Evolutionary conservation across 2,797 vertebrate genomes (phyloP), one percentile per base, ranked within the genome.

Genomic region (Hippopotamyrus pictus): DNA sequence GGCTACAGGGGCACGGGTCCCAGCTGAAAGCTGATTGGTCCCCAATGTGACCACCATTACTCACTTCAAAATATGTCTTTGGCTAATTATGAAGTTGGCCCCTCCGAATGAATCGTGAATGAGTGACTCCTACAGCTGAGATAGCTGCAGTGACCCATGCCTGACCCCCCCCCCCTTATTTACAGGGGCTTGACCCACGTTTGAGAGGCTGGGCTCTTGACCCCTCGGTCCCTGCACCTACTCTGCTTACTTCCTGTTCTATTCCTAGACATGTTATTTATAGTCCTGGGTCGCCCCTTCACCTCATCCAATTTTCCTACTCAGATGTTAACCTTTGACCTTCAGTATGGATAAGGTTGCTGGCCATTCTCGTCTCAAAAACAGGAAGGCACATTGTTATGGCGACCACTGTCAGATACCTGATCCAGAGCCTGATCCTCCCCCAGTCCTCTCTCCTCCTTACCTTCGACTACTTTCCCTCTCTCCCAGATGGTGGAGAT

Each of bases 401-500:
- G 73, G 65, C 65, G 37, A 73, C 29, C 29, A 73, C 65, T 12
- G 5, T 79, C 37, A 79, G 46, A 84, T 50, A 41, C 41, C 44
- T 25, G 46, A 59, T 17, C 82, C 22, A 84, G 41, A 19, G 54
- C 19, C 54, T 7, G 19, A 57, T 6, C 19, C 69, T 7, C 14
- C 69, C 14, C 14, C 69, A 76, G 33, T 76, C 29, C 51, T 33
- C 5, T 76, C 44, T 7, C 53, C 62, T 88, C 51, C 89, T 86
- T 44, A 33, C 62, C 62, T 69, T 69, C 11, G 3, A 29, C 11
- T 9, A 7, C 92, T 54, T 48, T 29, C 62, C 62, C 91, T 90
- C 88, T 93, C 59, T 88, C 57, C 92, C 92, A 97, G 99, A 99
- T 99, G 98, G 98, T 99, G 14, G 99, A 99, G 93, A 99, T 99